A percentile compares a stretch with the other conserved stretches of the same genome.
These are phyloP conservation scores for Eristalis intricaria DNA, from an alignment of 2,888 invertebrate genomes.

Conservation along the genomic window DNA sequence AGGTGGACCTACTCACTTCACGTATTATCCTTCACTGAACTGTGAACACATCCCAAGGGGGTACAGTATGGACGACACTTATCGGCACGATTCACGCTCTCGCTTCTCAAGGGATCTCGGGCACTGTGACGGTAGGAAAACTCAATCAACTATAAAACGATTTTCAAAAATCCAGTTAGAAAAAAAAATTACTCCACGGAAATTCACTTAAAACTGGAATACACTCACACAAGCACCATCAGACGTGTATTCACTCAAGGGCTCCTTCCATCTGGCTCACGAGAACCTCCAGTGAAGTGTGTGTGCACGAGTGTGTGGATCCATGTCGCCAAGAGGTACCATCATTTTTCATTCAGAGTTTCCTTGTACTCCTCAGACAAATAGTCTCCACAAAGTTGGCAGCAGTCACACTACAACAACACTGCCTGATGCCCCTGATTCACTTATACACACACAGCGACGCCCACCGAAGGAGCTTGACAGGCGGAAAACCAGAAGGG, in stretches of 20 bases:
- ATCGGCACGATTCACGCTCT: background rate
- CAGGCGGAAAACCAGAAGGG: background rate
- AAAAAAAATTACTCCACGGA: constrained; percentile 17
- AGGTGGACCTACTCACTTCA: background rate
- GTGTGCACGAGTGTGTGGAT: background rate
- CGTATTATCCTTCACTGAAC: background rate
- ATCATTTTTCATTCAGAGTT: constrained; percentile 64
- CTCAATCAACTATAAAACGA: constrained; percentile 47
- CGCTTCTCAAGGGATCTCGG: constrained; percentile 19
- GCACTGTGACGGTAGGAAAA: constrained; percentile 6
- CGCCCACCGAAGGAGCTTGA: background rate
- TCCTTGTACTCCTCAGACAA: constrained; percentile 56
- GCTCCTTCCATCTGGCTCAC: constrained; percentile 37
- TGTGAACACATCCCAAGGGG: constrained; percentile 11
- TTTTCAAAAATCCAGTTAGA: constrained; percentile 6
- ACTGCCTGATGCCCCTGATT: constrained; percentile 15
- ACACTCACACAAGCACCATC: background rate
- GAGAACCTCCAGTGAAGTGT: background rate
- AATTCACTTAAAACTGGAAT: constrained; percentile 35
- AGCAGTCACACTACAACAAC: constrained; percentile 3
- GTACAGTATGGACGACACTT: background rate
- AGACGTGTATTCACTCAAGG: constrained; percentile 24
- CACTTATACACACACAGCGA: constrained; percentile 25
- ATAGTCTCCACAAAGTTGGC: constrained; percentile 57
- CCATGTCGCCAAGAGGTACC: constrained; percentile 49